Conservation (phyloP, 1,140 invertebrate genomes). For the Tetramorium alpestre region DNA sequence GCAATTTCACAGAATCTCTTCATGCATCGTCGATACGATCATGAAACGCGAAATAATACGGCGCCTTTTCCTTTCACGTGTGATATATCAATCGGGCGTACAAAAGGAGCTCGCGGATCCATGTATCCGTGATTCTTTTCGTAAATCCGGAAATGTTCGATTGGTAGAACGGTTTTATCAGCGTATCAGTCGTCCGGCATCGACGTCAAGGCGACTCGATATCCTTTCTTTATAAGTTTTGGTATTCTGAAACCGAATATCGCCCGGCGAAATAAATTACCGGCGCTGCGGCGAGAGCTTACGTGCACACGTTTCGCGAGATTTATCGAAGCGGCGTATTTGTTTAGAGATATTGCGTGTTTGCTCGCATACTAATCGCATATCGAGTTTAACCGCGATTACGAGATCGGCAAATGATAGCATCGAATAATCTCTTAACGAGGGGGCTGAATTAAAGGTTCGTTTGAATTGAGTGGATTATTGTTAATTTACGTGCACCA, state of each 20-base stretch:
- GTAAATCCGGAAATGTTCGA: conserved; percentile 55
- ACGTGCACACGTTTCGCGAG: conserved; percentile 4
- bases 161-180: conserved; percentile 66
- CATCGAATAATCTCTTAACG: conserved; percentile 58
- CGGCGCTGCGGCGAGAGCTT: neutral
- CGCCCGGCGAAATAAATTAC: conserved; percentile 23
- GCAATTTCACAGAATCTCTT: neutral
- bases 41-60: conserved; percentile 24
- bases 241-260: conserved; percentile 39
- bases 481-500: conserved; percentile 37
- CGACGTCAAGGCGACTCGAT: neutral
- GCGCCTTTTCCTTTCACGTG: neutral
- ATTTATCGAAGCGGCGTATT: conserved; percentile 62
- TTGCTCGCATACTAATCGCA: conserved; percentile 56
- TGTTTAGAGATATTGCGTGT: conserved; percentile 60
- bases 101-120: conserved; percentile 51
- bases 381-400: conserved; percentile 62
- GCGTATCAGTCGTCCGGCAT: conserved; percentile 33
- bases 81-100: conserved; percentile 63
- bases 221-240: conserved; percentile 44
- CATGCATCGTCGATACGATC: neutral
- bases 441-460: conserved; percentile 60
- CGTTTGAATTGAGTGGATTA: conserved; percentile 43
- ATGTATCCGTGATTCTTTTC: conserved; percentile 45
- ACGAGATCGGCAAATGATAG: conserved; percentile 56